Base-by-base conservation (phyloP, 1,140 invertebrate species). In the Arctopsyche grandis region DNA sequence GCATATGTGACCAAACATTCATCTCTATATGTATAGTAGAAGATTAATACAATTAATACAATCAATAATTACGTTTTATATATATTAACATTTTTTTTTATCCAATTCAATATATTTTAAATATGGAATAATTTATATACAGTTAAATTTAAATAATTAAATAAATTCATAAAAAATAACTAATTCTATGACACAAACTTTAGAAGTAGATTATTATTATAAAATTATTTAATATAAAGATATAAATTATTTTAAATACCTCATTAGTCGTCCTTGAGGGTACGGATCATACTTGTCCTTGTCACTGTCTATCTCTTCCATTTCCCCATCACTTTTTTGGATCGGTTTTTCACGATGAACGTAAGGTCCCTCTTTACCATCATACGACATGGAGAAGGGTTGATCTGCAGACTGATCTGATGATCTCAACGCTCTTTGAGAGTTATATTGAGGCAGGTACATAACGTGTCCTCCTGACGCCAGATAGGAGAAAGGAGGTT, bases 391-490 rank as follows among this genome's bases (percentile, higher is more conserved):
- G 1, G 78, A 79, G 44, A 12, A 79, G 4, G 79, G 21, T 84
- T 84, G 24, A 84, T 83, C 7, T 87, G 83, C 19, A 86, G 83
- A 3, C 82, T 87, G 87, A 21, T 85, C 83, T 22, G 69, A 80
- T 79, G 0, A 9, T 52, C 76, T 75, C n/a, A 69, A 46, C 29
- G 70, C 24, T 38, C 80, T 71, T 44, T 79, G 76, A 75, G 84
- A 85, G 80, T 90, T 89, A 70, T 91, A 91, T 69, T 92, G 91
- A 0, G 94, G 94, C 38, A 96, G 88, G 85, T 96, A 96, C 92
- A 96, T 95, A 7, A 95, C 90, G 84, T 93, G 92, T 0, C 92
- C 91, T 3, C 91, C 91, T 70, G 90, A 89, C 16, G 85, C 87
- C 75, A 88, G 77, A 83, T 87, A 87, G 9, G 87, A 86, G 38